Evolutionary conservation across 2,888 invertebrate genomes (phyloP), one percentile per base, ranked within the genome.

Genomic region (Lomographa bimaculata): DNA sequence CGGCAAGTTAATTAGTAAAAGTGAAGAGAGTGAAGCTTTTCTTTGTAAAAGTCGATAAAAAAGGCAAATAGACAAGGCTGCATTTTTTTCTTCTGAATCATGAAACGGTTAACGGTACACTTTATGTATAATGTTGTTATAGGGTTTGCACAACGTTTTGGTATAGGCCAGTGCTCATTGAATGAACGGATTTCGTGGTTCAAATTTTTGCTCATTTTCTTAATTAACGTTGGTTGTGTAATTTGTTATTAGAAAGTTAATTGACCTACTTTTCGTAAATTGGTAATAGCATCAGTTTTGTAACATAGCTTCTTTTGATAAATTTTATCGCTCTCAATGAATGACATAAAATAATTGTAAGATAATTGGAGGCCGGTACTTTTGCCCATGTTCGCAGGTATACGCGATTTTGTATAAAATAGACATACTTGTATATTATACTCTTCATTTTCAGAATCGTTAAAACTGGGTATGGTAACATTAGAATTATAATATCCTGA

Each of bases 1-100:
- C 54, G 57, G 57, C 60, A 49, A 65, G 64, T 68, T 85, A 87
- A 87, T 87, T 85, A 83, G 87, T 84, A 87, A 87, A 86, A 89
- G 84, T 84, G 71, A 73, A 71, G 74, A 83, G 81, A 87, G 79
- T 79, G 71, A 74, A 71, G 74, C 71, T 80, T 78, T 81, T 74
- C 73, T 72, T 76, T 72, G 71, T 68, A 58, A 58, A 64, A 37
- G 30, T 54, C 66, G 71, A 78, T 76, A 71, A 64, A 75, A 78
- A 82, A 74, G 68, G 63, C 71, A 82, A 86, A 86, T 76, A 83
- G 67, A 74, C 50, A 60, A 75, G 68, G 59, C 58, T 51, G 57
- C 51, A 57, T 67, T 70, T 56, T 64, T 61, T 50, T 55, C 45
- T 56, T 59, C 66, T 77, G 73, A 78, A 65, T 77, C 74, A 80